A percentile compares a stretch with the other conserved stretches of the same genome.
phyloP scores from a whole-genome alignment of 2,113 vertebrate species.

The Sula dactylatra region DNA sequence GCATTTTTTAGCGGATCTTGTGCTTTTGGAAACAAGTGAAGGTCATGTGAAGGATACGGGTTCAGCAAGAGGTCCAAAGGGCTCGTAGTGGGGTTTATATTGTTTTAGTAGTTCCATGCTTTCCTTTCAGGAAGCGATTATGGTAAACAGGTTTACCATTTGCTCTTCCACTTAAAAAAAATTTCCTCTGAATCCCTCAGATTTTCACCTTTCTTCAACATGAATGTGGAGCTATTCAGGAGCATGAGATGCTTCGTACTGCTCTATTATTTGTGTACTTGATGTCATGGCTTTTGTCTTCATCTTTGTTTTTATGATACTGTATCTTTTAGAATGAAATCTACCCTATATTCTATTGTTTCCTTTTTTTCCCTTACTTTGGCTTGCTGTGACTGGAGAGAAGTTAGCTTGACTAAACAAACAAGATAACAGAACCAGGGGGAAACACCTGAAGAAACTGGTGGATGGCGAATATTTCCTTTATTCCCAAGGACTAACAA shows the following conservation, averaged over 20 bases:
- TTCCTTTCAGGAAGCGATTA: not conserved
- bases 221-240: not conserved
- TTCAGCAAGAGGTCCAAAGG: not conserved
- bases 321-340: not conserved
- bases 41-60: not conserved
- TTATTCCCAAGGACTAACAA: not conserved
- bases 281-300: not conserved
- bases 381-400: not conserved
- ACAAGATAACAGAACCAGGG: not conserved
- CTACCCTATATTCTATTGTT: fast-evolving
- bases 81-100: not conserved
- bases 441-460: not conserved
- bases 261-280: not conserved
- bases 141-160: not conserved
- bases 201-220: not conserved
- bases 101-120: not conserved
- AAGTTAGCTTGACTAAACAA: not conserved
- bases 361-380: not conserved
- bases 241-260: not conserved
- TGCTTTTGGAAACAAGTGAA: not conserved
- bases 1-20: not conserved
- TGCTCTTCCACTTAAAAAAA: not conserved
- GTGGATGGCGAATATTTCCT: not conserved
- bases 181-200: not conserved
- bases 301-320: not conserved